Evolutionary conservation across 2,113 vertebrate genomes (phyloP).

Genomic region (Phyllostomus discolor): DNA sequence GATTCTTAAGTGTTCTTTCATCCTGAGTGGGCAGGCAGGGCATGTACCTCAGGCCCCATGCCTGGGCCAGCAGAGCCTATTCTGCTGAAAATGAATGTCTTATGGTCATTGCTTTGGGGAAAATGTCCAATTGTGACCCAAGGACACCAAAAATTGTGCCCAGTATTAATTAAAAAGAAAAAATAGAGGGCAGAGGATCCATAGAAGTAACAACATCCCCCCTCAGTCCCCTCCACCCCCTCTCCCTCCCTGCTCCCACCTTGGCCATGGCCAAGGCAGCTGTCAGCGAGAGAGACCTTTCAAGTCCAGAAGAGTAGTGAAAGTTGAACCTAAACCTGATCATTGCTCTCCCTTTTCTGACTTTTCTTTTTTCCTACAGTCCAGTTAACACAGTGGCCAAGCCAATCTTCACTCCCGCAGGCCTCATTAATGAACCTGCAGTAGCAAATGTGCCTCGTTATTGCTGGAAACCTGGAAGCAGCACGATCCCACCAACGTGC

Average conservation of each 20-base stretch:
- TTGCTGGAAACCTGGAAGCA: constrained; percentile 73
- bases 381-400: constrained; percentile 75
- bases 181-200: not conserved
- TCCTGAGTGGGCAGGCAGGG: not conserved
- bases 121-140: not conserved
- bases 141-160: not conserved
- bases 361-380: constrained; percentile 47
- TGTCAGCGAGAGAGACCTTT: constrained; percentile 46
- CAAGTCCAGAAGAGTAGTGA: constrained; percentile 13
- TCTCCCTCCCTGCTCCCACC: not conserved
- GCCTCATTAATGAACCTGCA: constrained; percentile 79
- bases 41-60: not conserved
- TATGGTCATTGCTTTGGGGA: not conserved
- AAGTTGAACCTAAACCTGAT: constrained; percentile 33
- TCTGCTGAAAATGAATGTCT: not conserved
- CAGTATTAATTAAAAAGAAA: not conserved
- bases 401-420: constrained; percentile 71
- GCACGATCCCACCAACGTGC: constrained; percentile 57
- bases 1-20: not conserved
- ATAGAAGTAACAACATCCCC: not conserved
- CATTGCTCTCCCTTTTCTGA: constrained; percentile 53
- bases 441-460: constrained; percentile 72
- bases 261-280: not conserved
- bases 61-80: not conserved
- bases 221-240: not conserved